phyloP scores from a whole-genome alignment of 2,888 invertebrate genomes.

The Netelia inedita region DNA sequence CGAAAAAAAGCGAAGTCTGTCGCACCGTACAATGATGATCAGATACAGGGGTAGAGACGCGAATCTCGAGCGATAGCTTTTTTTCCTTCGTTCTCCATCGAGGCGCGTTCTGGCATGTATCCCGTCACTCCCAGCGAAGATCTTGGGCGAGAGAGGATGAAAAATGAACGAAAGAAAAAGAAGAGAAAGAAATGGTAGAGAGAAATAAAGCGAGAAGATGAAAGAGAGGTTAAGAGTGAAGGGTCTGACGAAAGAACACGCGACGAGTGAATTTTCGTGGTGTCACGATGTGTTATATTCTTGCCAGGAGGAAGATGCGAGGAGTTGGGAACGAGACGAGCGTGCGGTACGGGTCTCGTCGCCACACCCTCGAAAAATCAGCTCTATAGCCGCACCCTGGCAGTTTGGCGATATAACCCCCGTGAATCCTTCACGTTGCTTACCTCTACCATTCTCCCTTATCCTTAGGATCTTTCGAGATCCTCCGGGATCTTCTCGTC shows the following conservation, averaged over 20 bases:
- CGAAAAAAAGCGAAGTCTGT: background rate
- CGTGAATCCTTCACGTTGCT: constrained; percentile 32
- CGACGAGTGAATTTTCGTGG: constrained; percentile 54
- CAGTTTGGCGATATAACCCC: constrained; percentile 44
- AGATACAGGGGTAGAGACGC: constrained; percentile 2
- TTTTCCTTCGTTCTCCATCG: constrained; percentile 21
- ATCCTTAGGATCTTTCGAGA: constrained; percentile 11
- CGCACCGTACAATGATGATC: background rate
- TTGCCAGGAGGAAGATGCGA: constrained; percentile 19
- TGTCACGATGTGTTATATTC: constrained; percentile 44
- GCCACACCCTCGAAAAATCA: constrained; percentile 62
- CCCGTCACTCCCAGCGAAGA: constrained; percentile 14
- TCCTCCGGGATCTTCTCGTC: constrained; percentile 41
- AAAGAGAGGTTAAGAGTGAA: constrained; percentile 28
- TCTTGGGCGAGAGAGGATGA: constrained; percentile 41
- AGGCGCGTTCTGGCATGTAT: constrained; percentile 29
- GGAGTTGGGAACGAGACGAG: background rate
- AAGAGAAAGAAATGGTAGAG: constrained; percentile 1
- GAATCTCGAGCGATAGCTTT: background rate
- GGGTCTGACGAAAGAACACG: constrained; percentile 19
- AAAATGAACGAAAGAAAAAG: constrained; percentile 33
- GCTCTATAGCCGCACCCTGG: constrained; percentile 46
- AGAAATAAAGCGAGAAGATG: constrained; percentile 12
- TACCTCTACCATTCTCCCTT: constrained; percentile 29
- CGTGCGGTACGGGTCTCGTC: constrained; percentile 1